Evolutionary conservation across 2,888 invertebrate species (phyloP), one percentile per base, ranked within the genome.

Genomic region (Leptinotarsa haldemani): DNA sequence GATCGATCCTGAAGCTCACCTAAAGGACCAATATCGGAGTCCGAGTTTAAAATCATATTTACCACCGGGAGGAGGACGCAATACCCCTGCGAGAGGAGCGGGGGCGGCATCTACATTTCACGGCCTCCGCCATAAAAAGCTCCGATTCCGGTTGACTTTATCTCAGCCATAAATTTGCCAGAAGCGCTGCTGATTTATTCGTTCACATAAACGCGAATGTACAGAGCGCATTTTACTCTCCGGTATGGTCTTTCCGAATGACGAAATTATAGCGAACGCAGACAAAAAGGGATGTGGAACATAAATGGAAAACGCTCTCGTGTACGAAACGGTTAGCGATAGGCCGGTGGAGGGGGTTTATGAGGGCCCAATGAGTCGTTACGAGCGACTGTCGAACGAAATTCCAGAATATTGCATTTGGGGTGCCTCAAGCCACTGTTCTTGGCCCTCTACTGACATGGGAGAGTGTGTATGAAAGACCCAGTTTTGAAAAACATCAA

Each of bases 151-250:
- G 86, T 84, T 87, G 87, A 87, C 88, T 88, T 88, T 88, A 88
- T 88, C 88, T 88, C 82, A 85, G 84, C 87, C 84, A 88, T 88
- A 88, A 88, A 88, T 88, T 88, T 87, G 87, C 87, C 87, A 88
- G 87, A 87, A 87, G 87, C 87, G 86, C 86, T 86, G 84, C 87
- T 88, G 88, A 88, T 88, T 88, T 88, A 88, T 88, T 85, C 85
- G 87, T 86, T 85, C 87, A 86, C 86, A 87, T 88, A 88, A 88
- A 88, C 86, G 87, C 83, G 69, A 69, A 69, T 67, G 70, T 74
- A 52, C 64, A 64, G 68, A 68, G 66, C 53, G 56, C 68, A 56
- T 68, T 68, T 68, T 70, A 52, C 69, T 70, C 70, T 40, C 70
- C 61, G 74, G 66, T 68, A 52, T 53, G 68, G 68, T 68, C 56